Base-by-base conservation (phyloP, 2,888 invertebrate genomes). In the Smittia aterrima region DNA sequence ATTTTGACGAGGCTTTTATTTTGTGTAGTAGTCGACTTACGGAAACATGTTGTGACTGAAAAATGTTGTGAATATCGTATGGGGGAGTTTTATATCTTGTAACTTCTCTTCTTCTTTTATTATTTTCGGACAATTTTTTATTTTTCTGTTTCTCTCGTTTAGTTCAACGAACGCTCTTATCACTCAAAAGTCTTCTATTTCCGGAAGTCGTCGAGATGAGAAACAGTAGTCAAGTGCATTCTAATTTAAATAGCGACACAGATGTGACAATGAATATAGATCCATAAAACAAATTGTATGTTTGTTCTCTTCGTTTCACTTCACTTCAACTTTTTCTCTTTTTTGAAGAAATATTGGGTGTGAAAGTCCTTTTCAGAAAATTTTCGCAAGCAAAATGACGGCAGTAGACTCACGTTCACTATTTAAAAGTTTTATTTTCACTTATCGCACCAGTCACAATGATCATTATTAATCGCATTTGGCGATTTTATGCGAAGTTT, bases 1-100 rank as follows among this genome's bases (percentile, higher is more conserved):
- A 70, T 70, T 67, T 58, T n/a, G n/a, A n/a, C n/a, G n/a, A n/a
- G n/a, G 11, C 38, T 9, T 6, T 11, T 38, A 11, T 9, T 6
- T 11, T 38, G 38, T 38, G n/a, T n/a, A 6, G 53, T 47, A 40
- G n/a, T 54, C 11, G 7, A 70, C 70, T 70, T 54, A 70, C 70
- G 70, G 70, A 54, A 70, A 70, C 70, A 70, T 70, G 70, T 41
- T 66, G 66, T 38, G n/a, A n/a, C n/a, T n/a, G 70, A 54, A 70
- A 70, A 47, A 70, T 70, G 70, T 41, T 32, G 11, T 68, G 68
- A 68, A 47, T 68, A 68, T 58, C 58, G 58, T 58, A 58, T 58
- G 58, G 58, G 58, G 58, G 58, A 58, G 58, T 58, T 20, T n/a
- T 18, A 47, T 47, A 18, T 58, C 58, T 58, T 58, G 18, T 1